These are phyloP conservation scores for Antheraea mylitta DNA, from an alignment of 1,140 invertebrate genomes.

Conservation along the genomic window DNA sequence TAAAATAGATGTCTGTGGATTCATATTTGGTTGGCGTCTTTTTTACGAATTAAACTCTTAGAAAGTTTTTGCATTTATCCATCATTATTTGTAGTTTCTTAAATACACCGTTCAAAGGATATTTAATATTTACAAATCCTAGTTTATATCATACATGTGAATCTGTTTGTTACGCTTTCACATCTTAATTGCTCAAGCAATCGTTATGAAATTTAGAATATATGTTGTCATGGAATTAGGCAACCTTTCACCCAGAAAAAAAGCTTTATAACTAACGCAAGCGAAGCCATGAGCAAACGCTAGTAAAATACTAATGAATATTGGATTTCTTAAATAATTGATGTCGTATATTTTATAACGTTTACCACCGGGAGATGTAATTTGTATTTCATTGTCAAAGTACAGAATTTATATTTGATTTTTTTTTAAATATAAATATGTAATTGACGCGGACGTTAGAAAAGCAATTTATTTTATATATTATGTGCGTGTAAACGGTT, in stretches of 20 bases:
- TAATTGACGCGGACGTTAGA: conserved; percentile 3
- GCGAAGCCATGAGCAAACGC: too few species aligned
- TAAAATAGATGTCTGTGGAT: not conserved
- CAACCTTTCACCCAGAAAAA: too few species aligned
- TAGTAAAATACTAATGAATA: too few species aligned
- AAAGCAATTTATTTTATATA: conserved; percentile 11
- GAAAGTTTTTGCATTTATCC: not conserved
- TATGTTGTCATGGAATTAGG: too few species aligned
- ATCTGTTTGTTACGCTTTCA: too few species aligned
- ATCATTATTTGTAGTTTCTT: not conserved
- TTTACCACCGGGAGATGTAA: not conserved
- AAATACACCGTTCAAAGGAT: not conserved
- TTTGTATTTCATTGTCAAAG: not conserved
- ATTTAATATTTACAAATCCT: not conserved
- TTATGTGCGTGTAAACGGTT: conserved; percentile 17
- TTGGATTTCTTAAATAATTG: too few species aligned
- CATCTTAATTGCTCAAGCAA: too few species aligned
- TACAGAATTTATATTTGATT: not conserved
- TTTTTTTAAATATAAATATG: not conserved
- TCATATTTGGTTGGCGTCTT: not conserved
- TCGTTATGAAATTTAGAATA: too few species aligned
- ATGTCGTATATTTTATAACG: not conserved
- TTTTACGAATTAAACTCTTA: not conserved
- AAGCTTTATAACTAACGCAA: too few species aligned
- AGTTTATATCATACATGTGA: too few species aligned